Percentiles rank a stretch among this genome's conserved stretches.
Evolutionary conservation across 2,797 vertebrate species (phyloP).

Genomic region (Ctenosaura bakeri): DNA sequence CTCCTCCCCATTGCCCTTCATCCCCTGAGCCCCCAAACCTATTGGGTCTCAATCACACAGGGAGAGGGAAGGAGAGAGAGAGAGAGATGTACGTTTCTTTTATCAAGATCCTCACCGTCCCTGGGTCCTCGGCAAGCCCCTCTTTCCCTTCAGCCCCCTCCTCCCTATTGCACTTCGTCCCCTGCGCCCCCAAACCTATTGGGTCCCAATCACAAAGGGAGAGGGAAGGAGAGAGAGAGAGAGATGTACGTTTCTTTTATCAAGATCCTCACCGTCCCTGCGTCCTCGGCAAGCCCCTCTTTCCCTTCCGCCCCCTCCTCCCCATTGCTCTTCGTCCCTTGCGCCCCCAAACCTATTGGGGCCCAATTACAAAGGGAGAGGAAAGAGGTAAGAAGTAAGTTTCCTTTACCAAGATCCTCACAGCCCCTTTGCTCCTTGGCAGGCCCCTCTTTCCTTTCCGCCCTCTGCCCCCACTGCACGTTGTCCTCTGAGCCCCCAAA

Average conservation of each 20-base stretch:
- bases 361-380: background rate
- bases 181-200: background rate
- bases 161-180: background rate
- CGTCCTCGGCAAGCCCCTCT: too few relatives aligned
- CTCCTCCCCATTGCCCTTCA: background rate
- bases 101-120: slow-evolving; percentile 11
- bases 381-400: background rate
- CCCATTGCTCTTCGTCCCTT: background rate
- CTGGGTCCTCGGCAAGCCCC: background rate
- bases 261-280: too few relatives aligned
- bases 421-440: background rate
- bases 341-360: background rate
- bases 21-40: background rate
- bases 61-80: too few relatives aligned
- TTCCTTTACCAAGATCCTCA: background rate
- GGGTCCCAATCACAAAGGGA: too few relatives aligned
- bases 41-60: background rate
- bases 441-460: too few relatives aligned
- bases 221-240: too few relatives aligned
- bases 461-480: background rate
- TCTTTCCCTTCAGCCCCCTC: background rate
- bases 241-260: too few relatives aligned
- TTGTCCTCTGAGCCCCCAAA: background rate
- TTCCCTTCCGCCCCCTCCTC: too few relatives aligned
- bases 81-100: background rate